These are phyloP conservation scores for Zootermopsis nevadensis DNA, from an alignment of 2,888 invertebrate genomes.

Conservation along the genomic window DNA sequence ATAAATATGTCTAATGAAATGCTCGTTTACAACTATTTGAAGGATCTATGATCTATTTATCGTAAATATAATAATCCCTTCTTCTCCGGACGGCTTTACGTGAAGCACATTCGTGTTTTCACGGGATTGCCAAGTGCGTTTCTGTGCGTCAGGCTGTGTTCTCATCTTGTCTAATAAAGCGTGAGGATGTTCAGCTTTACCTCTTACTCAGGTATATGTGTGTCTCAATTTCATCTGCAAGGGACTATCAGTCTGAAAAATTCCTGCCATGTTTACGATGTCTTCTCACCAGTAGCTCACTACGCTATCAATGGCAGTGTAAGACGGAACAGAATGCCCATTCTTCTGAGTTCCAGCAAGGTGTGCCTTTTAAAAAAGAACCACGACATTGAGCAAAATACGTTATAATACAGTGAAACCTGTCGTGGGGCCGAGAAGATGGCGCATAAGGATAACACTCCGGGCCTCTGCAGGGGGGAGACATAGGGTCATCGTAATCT, in stretches of 20 bases:
- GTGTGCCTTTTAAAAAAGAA: neutral
- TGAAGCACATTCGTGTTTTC: neutral
- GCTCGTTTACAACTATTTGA: no score
- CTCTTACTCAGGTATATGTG: neutral
- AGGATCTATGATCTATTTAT: no score
- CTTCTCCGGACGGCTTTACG: no score
- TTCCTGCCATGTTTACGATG: neutral
- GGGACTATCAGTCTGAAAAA: no score
- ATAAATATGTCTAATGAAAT: no score
- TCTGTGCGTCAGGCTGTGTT: neutral
- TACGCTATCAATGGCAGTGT: neutral
- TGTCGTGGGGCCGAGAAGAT: conserved; percentile 32
- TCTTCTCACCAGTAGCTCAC: neutral
- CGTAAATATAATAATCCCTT: no score
- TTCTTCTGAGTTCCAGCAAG: neutral
- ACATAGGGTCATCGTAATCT: conserved; percentile 48
- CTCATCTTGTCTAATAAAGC: conserved; percentile 15
- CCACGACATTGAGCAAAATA: conserved; percentile 20
- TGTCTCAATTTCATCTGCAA: neutral
- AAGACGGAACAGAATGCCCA: neutral
- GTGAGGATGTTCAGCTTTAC: neutral
- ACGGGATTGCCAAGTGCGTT: neutral
- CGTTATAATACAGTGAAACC: conserved; percentile 35
- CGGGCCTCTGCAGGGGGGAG: conserved; percentile 42
- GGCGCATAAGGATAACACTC: conserved; percentile 22